These are phyloP conservation scores for Diadegma fenestrale DNA, from an alignment of 2,888 invertebrate species.

Conservation along the genomic window DNA sequence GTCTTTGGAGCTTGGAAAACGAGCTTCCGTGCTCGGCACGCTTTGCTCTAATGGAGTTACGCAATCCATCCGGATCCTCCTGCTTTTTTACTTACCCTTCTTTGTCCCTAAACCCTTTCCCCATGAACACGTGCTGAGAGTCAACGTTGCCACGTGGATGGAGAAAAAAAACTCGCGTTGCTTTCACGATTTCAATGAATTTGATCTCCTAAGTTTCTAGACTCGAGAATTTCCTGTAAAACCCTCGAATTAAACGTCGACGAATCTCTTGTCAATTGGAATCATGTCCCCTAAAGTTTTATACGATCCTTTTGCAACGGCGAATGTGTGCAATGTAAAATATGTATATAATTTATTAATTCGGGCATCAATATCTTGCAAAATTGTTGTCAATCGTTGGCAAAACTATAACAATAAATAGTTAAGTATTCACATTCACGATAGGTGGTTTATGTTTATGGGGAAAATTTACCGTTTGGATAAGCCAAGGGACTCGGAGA, in stretches of 20 bases:
- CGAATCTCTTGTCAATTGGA: not conserved
- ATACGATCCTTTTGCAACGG: not conserved
- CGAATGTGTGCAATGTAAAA: not conserved
- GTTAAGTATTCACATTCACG: not conserved
- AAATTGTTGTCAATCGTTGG: not conserved
- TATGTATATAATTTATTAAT: not conserved
- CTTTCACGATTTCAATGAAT: not conserved
- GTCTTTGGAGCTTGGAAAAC: conserved; percentile 37
- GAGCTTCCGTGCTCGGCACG: conserved; percentile 54
- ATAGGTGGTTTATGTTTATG: not conserved
- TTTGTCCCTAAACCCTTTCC: conserved; percentile 28
- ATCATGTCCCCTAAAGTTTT: not conserved
- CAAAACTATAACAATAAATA: not conserved
- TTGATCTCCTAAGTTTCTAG: not conserved
- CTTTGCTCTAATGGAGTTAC: conserved; percentile 61
- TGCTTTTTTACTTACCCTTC: conserved; percentile 31
- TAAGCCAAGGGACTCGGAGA: not conserved
- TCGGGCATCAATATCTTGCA: not conserved
- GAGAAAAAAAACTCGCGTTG: not conserved
- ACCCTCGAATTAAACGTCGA: not conserved
- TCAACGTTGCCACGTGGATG: conserved; percentile 38
- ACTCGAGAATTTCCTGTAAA: not conserved
- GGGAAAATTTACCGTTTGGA: not conserved
- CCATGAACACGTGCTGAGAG: conserved; percentile 37
- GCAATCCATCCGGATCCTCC: conserved; percentile 41